Base-by-base conservation (phyloP, 2,888 invertebrate species). In the Plagodis dolabraria region DNA sequence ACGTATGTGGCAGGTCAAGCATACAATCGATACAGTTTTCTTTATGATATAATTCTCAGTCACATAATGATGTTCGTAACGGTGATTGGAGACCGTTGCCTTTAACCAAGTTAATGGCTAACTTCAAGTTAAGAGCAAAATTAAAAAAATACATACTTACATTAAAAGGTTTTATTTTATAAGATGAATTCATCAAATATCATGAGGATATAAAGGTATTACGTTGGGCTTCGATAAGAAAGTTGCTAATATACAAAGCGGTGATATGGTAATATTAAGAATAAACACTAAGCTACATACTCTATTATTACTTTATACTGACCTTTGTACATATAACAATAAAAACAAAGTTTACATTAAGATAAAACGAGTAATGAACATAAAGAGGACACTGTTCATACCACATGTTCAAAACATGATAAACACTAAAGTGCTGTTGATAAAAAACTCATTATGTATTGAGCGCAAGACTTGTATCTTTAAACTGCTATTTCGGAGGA, bases 11-110 rank as follows among this genome's bases (percentile, higher is more conserved):
- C 66, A 65, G 68, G 66, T 62, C 62, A 52, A 70, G 63, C 64
- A 67, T 67, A 65, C 64, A 69, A 70, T 69, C 68, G 71, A 76
- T 75, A 71, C 70, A 69, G 67, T 57, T 66, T 60, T 12, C 43
- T n/a, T 43, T 53, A 57, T 65, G 61, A 62, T 63, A 65, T 64
- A 62, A 62, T 60, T 67, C 60, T 60, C 47, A 55, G 57, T 62
- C 65, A 68, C 63, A 62, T 7, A 0, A 64, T 68, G 70, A 64
- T 68, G 70, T 67, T 47, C 63, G 63, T 74, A 74, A 71, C 75
- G 67, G 71, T 73, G 56, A 57, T 59, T 57, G 63, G 69, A 61
- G 61, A 60, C 64, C 46, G 61, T 64, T 42, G 58, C 49, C 53
- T 34, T 22, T 22, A 22, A 22, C 22, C 47, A 40, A 40, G 50